Percentiles rank a stretch among this genome's conserved stretches.
Evolutionary conservation across 1,140 invertebrate species (phyloP).

Genomic region (Tyrophagus putrescentiae): DNA sequence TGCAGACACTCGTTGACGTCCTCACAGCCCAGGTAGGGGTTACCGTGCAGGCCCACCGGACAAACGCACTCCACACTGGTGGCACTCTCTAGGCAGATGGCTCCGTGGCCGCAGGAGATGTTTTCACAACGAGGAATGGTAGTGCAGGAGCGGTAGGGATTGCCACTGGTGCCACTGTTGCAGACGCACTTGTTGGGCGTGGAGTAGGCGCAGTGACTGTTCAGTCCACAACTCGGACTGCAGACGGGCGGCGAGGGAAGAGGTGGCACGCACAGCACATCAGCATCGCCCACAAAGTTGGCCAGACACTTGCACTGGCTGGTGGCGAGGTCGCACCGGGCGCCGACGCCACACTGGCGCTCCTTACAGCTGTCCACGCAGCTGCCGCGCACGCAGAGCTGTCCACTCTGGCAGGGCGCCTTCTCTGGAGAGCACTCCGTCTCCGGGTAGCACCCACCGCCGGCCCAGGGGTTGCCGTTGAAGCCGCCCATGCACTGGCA

Average conservation of each 20-base stretch:
- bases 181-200: slow-evolving; percentile 59
- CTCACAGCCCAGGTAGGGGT: slow-evolving; percentile 26
- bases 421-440: slow-evolving; percentile 50
- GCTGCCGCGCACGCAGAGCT: slow-evolving; percentile 62
- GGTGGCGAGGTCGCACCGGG: slow-evolving; percentile 56
- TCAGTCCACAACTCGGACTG: slow-evolving; percentile 56
- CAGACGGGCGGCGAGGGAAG: slow-evolving; percentile 61
- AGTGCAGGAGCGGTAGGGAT: slow-evolving; percentile 63
- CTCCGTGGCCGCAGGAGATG: slow-evolving; percentile 72
- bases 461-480: slow-evolving; percentile 74
- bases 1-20: slow-evolving; percentile 25
- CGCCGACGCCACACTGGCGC: slow-evolving; percentile 62
- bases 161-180: slow-evolving; percentile 61
- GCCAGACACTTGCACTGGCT: slow-evolving; percentile 71
- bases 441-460: slow-evolving; percentile 49
- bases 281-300: slow-evolving; percentile 72
- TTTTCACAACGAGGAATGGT: slow-evolving; percentile 45
- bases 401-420: slow-evolving; percentile 55
- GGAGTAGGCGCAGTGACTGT: slow-evolving; percentile 74
- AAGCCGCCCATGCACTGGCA: slow-evolving; percentile 71
- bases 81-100: slow-evolving; percentile 60
- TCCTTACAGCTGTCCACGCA: slow-evolving; percentile 59
- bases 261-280: slow-evolving; percentile 76
- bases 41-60: slow-evolving; percentile 42
- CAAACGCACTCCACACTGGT: slow-evolving; percentile 71